Conservation (phyloP, 2,113 vertebrate genomes). For the Pithys albifrons region DNA sequence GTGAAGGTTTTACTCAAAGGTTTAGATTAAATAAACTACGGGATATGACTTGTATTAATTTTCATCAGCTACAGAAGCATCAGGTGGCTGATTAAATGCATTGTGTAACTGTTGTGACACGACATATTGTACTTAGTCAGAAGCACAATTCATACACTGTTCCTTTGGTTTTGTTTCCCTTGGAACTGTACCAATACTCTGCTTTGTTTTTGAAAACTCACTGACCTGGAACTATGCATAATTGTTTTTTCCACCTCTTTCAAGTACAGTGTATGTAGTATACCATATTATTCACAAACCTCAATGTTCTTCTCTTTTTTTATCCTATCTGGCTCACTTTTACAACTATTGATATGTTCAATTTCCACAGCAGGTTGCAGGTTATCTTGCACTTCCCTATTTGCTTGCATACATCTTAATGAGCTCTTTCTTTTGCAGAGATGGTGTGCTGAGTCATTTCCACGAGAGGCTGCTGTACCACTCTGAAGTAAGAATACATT, state of each 20-base stretch:
- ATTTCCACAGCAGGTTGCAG: background rate
- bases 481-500: background rate
- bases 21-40: background rate
- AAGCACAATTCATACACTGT: background rate
- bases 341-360: background rate
- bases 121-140: background rate
- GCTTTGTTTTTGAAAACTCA: conserved; percentile 29
- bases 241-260: background rate
- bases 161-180: conserved; percentile 13
- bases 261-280: background rate
- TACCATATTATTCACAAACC: background rate
- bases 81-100: background rate
- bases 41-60: background rate
- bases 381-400: background rate
- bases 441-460: conserved; percentile 34
- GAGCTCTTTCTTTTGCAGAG: conserved; percentile 61
- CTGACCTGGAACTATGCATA: conserved; percentile 35
- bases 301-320: background rate
- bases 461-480: background rate
- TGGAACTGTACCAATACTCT: background rate
- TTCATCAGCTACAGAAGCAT: background rate
- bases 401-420: background rate
- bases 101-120: background rate
- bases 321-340: background rate
- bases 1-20: background rate